Evolutionary conservation across 2,113 vertebrate genomes (phyloP).

Genomic region (Toxotes chatareus): DNA sequence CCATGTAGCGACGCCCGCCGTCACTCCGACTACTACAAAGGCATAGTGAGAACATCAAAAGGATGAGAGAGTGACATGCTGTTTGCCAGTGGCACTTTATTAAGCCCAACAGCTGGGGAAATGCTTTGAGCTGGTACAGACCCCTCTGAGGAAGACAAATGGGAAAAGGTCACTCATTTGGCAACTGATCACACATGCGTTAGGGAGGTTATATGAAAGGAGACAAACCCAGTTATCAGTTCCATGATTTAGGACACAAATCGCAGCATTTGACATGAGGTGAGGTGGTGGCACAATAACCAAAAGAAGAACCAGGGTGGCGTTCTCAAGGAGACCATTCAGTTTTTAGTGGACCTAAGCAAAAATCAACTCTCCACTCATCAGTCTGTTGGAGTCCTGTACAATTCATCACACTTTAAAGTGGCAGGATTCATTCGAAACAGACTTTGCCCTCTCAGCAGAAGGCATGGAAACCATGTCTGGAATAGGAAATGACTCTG

Average conservation of each 20-base stretch:
- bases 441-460: slow-evolving; percentile 20
- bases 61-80: slow-evolving; percentile 63
- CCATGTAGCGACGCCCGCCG: slow-evolving; percentile 47
- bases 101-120: slow-evolving; percentile 68
- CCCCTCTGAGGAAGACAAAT: slow-evolving; percentile 49
- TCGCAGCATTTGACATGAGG: slow-evolving; percentile 25
- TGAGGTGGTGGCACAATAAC: not conserved
- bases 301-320: not conserved
- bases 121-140: slow-evolving; percentile 32
- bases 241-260: slow-evolving; percentile 21
- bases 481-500: slow-evolving; percentile 19
- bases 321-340: not conserved
- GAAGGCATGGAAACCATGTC: slow-evolving; percentile 4
- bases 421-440: slow-evolving; percentile 23
- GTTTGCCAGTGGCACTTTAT: slow-evolving; percentile 66
- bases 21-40: slow-evolving; percentile 71
- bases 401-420: slow-evolving; percentile 7
- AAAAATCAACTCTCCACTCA: slow-evolving; percentile 22
- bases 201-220: slow-evolving; percentile 21
- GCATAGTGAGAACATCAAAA: slow-evolving; percentile 72
- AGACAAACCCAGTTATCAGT: slow-evolving; percentile 37
- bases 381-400: slow-evolving; percentile 7
- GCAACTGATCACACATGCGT: slow-evolving; percentile 52
- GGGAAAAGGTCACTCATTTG: slow-evolving; percentile 60
- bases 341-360: not conserved